phyloP scores from a whole-genome alignment of 2,797 vertebrate genomes.

The Anableps anableps region DNA sequence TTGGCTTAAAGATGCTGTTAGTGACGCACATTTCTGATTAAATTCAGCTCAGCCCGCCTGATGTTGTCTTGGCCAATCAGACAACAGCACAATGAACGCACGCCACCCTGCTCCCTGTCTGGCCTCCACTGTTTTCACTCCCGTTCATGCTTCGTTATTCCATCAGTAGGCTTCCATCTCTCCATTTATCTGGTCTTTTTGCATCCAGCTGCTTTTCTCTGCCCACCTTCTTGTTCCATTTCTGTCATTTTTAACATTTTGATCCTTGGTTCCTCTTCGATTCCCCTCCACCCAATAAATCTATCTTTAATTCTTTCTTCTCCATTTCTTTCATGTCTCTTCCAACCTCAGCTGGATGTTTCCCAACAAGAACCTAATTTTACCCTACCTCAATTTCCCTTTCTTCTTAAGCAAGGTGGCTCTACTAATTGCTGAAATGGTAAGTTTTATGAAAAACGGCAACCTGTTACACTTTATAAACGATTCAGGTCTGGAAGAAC shows the following conservation, averaged over 20 bases:
- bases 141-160: constrained; percentile 13
- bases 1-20: constrained; percentile 82
- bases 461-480: background rate
- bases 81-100: constrained; percentile 36
- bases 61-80: constrained; percentile 74
- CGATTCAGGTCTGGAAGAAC: background rate
- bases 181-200: constrained; percentile 49
- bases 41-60: constrained; percentile 76
- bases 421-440: background rate
- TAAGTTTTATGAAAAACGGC: background rate
- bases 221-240: background rate
- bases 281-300: constrained; percentile 3
- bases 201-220: constrained; percentile 23
- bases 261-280: constrained; percentile 59
- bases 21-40: constrained; percentile 88
- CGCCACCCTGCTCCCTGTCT: constrained; percentile 30
- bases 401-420: background rate
- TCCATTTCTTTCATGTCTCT: background rate
- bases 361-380: constrained; percentile 6
- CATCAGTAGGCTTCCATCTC: constrained; percentile 47
- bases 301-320: background rate
- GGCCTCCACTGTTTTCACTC: constrained; percentile 23
- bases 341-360: constrained; percentile 10
- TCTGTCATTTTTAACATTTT: constrained; percentile 31
- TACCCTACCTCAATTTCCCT: background rate